Conservation (phyloP, 2,113 vertebrate genomes). For the Romanogobio albipinnatus region DNA sequence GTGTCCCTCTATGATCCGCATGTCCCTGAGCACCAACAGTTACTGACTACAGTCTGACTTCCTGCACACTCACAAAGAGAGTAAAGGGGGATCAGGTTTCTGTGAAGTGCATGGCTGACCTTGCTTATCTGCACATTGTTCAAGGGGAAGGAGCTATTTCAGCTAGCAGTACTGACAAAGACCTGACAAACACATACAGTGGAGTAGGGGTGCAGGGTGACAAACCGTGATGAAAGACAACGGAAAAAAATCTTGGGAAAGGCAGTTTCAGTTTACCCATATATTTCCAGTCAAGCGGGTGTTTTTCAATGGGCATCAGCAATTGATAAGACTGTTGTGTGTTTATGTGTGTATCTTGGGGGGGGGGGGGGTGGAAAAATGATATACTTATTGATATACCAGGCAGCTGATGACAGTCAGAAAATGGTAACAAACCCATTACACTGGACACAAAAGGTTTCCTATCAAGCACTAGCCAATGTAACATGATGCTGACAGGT, state of each 20-base stretch:
- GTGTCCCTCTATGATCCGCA: neutral
- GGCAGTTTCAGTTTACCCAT: constrained; percentile 46
- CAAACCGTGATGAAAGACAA: constrained; percentile 15
- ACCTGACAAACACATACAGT: constrained; percentile 6
- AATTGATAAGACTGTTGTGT: constrained; percentile 39
- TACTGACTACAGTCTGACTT: neutral
- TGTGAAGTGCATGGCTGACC: constrained; percentile 53
- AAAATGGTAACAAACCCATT: constrained; percentile 38
- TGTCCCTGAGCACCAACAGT: neutral
- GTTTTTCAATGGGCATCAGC: constrained; percentile 29
- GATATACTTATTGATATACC: constrained; percentile 37
- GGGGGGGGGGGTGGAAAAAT: constrained; percentile 23
- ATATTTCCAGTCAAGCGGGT: constrained; percentile 25
- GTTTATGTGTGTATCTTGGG: neutral
- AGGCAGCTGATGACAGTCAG: constrained; percentile 15
- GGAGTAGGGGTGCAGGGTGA: constrained; percentile 7
- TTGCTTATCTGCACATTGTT: constrained; percentile 57
- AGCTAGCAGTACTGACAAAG: constrained; percentile 40
- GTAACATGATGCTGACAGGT: neutral
- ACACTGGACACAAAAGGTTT: constrained; percentile 9
- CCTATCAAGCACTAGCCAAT: neutral
- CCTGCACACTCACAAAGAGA: constrained; percentile 29
- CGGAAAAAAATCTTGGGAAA: neutral
- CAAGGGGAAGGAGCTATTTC: constrained; percentile 52
- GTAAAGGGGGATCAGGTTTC: constrained; percentile 43